Evolutionary conservation across 2,888 invertebrate species (phyloP).

Genomic region (Loripinus fragilis): DNA sequence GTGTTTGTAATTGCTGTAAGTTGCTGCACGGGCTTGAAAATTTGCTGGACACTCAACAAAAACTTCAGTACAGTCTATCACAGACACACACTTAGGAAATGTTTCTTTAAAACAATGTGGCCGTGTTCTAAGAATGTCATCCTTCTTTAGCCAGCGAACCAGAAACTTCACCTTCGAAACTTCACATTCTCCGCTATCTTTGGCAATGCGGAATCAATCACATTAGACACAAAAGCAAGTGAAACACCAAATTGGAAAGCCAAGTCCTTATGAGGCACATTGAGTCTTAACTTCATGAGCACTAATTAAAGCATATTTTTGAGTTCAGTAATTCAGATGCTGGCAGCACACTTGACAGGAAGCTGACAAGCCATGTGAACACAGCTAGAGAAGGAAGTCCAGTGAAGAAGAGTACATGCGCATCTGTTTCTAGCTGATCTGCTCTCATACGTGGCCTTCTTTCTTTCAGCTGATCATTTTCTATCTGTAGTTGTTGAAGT

Average conservation of each 20-base stretch:
- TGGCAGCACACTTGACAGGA: conserved; percentile 7
- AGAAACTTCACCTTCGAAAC: conserved; percentile 38
- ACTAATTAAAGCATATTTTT: conserved; percentile 27
- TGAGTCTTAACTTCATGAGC: conserved; percentile 40
- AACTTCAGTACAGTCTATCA: conserved; percentile 46
- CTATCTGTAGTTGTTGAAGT: conserved; percentile 1
- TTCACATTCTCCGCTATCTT: conserved; percentile 24
- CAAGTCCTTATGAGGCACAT: conserved; percentile 37
- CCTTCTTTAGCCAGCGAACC: conserved; percentile 45
- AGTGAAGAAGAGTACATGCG: background rate
- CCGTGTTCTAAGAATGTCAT: conserved; percentile 19
- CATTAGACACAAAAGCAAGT: conserved; percentile 21
- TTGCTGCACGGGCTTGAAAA: conserved; percentile 31
- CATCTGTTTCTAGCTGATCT: background rate
- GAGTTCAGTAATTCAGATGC: background rate
- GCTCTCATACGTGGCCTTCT: background rate
- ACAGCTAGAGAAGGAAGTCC: conserved; percentile 2
- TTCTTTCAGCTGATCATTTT: conserved; percentile 19
- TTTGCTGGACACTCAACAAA: conserved; percentile 38
- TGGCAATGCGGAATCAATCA: conserved; percentile 22
- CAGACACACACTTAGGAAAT: conserved; percentile 27
- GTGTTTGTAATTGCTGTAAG: conserved; percentile 51
- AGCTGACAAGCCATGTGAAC: conserved; percentile 8
- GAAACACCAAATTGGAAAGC: conserved; percentile 34
- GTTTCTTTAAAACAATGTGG: conserved; percentile 30